Evolutionary conservation across 2,797 vertebrate species (phyloP).

Genomic region (Premnoplex brunnescens): DNA sequence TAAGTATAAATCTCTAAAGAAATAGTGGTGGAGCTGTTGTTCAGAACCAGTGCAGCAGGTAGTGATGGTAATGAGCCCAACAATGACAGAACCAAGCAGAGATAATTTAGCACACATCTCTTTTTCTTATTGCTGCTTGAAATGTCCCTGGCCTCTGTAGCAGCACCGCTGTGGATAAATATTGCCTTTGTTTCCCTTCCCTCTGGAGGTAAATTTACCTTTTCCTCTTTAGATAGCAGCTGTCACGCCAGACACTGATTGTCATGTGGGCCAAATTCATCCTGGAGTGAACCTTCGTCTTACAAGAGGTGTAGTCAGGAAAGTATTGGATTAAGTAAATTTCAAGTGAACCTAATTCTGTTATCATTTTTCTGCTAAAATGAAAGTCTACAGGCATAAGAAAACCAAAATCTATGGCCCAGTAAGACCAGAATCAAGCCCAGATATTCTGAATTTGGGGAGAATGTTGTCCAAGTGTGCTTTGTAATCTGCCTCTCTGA

Average conservation of each 20-base stretch:
- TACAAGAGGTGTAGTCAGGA: not conserved
- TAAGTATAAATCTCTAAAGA: not conserved
- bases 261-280: not conserved
- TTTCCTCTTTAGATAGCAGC: not conserved
- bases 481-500: not conserved
- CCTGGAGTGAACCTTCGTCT: not conserved
- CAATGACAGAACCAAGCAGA: not conserved
- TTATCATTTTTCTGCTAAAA: not conserved
- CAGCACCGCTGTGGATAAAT: not conserved
- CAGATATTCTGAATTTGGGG: not conserved
- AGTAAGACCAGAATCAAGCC: not conserved
- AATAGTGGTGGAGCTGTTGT: not conserved
- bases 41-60: not conserved
- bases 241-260: not conserved
- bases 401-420: not conserved
- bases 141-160: not conserved
- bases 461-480: not conserved
- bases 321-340: not conserved
- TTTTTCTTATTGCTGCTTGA: not conserved
- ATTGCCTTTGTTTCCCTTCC: not conserved
- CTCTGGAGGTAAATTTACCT: not conserved
- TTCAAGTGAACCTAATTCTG: not conserved
- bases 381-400: not conserved
- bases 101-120: not conserved
- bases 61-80: conserved; percentile 19